Evolutionary conservation across 1,140 invertebrate genomes (phyloP), one percentile per base, ranked within the genome.

Genomic region (Pseudachorutes palmiensis): DNA sequence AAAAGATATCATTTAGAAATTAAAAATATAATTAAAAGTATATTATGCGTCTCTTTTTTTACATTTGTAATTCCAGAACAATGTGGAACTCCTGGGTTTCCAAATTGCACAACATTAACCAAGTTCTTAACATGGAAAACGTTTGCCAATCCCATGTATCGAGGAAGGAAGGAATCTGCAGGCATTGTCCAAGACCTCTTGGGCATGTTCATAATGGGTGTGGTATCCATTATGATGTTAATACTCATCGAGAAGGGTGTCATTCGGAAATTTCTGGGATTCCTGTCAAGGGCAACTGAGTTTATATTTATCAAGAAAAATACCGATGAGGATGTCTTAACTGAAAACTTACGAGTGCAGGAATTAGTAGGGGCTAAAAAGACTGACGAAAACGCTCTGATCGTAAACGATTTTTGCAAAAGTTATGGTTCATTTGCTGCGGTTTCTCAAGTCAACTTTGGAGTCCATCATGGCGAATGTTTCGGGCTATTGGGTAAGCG

Each of bases 401-500:
- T 64, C 19, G 49, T 64, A 12, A 14, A 3, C 9, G 29, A 51
- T 28, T 28, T 64, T 2, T 29, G 45, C 32, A 64, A 64, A 26
- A 28, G 41, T 24, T 64, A 26, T 57, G 63, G 63, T 31, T 61
- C 65, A 2, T 62, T 66, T 29, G 65, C 59, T 22, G 65, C 65
- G 3, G 65, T 66, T 3, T 41, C 29, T 2, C 29, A 49, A 9
- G 19, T 64, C 2, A 49, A 5, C 3, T 67, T 67, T 67, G 68
- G 70, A 14, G 64, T 75, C 64, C 70, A 76, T 28, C 59, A 76
- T 31, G 75, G 77, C 31, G 80, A 82, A 71, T 81, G 80, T 68
- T 81, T 82, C 75, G 81, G 81, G n/a, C 69, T 82, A 29, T 72
- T 82, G 3, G 29, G 28, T 19, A 36, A n/a, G 26, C n/a, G 1